These are phyloP conservation scores for Australoheros facetus DNA, from an alignment of 2,797 vertebrate genomes.

Conservation along the genomic window DNA sequence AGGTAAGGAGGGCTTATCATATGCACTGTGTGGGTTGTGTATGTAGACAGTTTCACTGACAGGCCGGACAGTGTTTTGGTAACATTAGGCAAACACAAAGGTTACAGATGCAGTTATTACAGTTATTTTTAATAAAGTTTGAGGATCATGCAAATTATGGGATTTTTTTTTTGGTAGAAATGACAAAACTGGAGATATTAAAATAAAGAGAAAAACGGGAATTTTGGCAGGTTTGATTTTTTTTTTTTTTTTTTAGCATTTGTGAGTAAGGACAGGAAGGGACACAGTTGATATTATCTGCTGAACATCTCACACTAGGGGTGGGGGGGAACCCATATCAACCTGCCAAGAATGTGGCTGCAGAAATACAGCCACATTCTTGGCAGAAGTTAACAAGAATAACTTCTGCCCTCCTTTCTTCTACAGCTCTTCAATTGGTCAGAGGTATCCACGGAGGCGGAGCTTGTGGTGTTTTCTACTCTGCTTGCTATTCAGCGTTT, in stretches of 20 bases:
- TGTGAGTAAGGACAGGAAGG: not conserved
- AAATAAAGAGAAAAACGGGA: not conserved
- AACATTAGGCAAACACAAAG: not conserved
- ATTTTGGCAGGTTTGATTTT: too few relatives aligned
- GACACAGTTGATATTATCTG: not conserved
- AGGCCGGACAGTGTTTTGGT: not conserved
- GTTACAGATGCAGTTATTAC: not conserved
- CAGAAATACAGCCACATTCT: too few relatives aligned
- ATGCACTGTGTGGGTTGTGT: not conserved
- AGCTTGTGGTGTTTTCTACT: slow-evolving; percentile 92
- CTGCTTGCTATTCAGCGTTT: slow-evolving; percentile 88
- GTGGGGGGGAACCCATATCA: not conserved
- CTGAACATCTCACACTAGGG: not conserved
- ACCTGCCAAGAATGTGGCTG: not conserved
- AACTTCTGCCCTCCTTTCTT: not conserved
- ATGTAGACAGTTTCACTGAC: not conserved
- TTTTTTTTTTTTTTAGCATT: not conserved
- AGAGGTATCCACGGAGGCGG: slow-evolving; percentile 90
- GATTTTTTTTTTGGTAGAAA: not conserved
- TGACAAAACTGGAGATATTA: not conserved
- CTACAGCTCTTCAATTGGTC: slow-evolving; percentile 91
- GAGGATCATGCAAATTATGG: not conserved
- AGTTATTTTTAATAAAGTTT: too few relatives aligned
- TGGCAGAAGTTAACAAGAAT: not conserved
- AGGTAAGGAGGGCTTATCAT: not conserved